phyloP scores from a whole-genome alignment of 2,888 invertebrate species.

The Pristionchus japonicus region DNA sequence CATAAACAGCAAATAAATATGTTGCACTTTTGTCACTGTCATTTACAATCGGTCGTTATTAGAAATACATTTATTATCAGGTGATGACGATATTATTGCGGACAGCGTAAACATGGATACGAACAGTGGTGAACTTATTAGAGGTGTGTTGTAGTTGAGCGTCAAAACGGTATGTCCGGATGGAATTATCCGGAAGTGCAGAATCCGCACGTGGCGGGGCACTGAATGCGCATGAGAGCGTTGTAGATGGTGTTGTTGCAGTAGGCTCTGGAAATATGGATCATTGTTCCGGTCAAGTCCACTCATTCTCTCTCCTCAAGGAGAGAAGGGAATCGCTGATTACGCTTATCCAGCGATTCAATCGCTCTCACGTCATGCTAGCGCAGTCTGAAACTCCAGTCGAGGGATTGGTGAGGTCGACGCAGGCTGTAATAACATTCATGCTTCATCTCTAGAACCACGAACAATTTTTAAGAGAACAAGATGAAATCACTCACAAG shows the following conservation, averaged over 20 bases:
- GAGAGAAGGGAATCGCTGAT: no score
- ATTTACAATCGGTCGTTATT: no score
- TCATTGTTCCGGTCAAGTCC: background rate
- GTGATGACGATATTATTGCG: no score
- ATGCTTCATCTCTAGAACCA: background rate
- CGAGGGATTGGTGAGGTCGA: background rate
- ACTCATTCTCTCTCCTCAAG: no score
- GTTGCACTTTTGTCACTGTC: no score
- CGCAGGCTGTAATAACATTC: background rate
- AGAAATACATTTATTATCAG: no score
- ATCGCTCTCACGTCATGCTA: background rate
- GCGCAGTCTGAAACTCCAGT: conserved; percentile 17
- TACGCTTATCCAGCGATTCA: background rate
- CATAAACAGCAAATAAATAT: no score
- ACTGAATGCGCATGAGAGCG: conserved; percentile 24
- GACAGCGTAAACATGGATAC: no score
- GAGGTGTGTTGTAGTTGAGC: no score
- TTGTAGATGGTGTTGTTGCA: conserved; percentile 33
- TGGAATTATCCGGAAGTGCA: conserved; percentile 7
- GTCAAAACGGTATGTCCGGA: no score
- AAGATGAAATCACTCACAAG: background rate
- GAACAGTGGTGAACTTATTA: no score
- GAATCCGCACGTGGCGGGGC: conserved; percentile 32
- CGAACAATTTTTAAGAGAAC: background rate
- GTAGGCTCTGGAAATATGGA: background rate